These are phyloP conservation scores for Eupeodes corollae DNA, from an alignment of 1,140 invertebrate species.

Conservation along the genomic window DNA sequence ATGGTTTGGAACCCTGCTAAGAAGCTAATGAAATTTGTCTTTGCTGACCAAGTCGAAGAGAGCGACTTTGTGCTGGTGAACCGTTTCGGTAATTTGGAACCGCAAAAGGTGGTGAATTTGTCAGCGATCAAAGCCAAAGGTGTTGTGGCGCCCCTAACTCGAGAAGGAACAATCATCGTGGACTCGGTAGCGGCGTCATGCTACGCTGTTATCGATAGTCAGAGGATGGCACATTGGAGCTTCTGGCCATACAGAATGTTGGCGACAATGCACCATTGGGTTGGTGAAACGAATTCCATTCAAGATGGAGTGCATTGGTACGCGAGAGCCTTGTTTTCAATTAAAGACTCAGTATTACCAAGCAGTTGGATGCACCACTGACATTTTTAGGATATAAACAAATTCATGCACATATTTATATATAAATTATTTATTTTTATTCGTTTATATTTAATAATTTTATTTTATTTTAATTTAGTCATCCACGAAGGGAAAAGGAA, in stretches of 20 bases:
- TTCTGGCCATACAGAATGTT: slow-evolving; percentile 65
- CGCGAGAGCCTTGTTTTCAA: slow-evolving; percentile 60
- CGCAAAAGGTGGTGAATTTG: slow-evolving; percentile 51
- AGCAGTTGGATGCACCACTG: slow-evolving; percentile 32
- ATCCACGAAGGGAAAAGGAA: too few relatives aligned
- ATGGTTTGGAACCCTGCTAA: slow-evolving; percentile 33
- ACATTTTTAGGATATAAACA: not conserved
- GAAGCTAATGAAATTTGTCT: slow-evolving; percentile 39
- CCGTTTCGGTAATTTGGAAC: slow-evolving; percentile 39
- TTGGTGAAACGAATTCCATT: slow-evolving; percentile 14
- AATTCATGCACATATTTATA: not conserved
- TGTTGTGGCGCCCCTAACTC: slow-evolving; percentile 82
- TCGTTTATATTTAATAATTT: not conserved
- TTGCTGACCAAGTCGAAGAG: slow-evolving; percentile 46
- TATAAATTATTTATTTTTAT: not conserved
- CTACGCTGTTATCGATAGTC: slow-evolving; percentile 82
- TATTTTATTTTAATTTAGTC: too few relatives aligned
- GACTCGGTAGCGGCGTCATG: slow-evolving; percentile 86
- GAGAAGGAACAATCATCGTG: slow-evolving; percentile 74
- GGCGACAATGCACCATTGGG: slow-evolving; percentile 36
- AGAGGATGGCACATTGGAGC: slow-evolving; percentile 69
- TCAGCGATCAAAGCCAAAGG: slow-evolving; percentile 50
- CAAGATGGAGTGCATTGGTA: slow-evolving; percentile 73
- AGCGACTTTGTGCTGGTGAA: slow-evolving; percentile 41
- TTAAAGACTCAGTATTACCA: slow-evolving; percentile 61